phyloP scores from a whole-genome alignment of 2,113 vertebrate species.

The Upupa epops region DNA sequence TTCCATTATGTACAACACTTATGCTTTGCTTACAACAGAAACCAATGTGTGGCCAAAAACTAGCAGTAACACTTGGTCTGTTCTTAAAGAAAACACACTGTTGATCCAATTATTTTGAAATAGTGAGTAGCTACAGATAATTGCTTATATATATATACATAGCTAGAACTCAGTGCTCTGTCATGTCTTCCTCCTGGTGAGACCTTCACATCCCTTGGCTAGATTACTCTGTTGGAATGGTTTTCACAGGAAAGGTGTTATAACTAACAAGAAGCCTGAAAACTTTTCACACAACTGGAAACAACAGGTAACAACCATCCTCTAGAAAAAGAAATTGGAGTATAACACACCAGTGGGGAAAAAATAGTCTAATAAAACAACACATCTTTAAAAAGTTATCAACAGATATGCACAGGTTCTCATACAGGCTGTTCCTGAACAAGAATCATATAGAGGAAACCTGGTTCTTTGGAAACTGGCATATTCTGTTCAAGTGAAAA shows the following conservation, averaged over 20 bases:
- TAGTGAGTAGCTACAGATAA: slow-evolving; percentile 46
- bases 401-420: slow-evolving; percentile 17
- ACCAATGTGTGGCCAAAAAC: not conserved
- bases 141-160: slow-evolving; percentile 42
- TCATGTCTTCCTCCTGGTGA: slow-evolving; percentile 54
- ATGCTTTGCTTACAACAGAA: not conserved
- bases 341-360: not conserved
- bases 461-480: slow-evolving; percentile 11
- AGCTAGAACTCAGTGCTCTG: slow-evolving; percentile 37
- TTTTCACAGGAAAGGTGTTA: slow-evolving; percentile 12
- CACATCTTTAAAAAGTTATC: not conserved
- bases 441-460: not conserved
- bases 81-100: slow-evolving; percentile 17
- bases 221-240: slow-evolving; percentile 37
- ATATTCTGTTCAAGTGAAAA: not conserved
- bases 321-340: slow-evolving; percentile 14
- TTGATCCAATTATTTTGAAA: slow-evolving; percentile 70
- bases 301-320: slow-evolving; percentile 47
- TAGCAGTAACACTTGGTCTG: not conserved
- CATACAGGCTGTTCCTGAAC: slow-evolving; percentile 6
- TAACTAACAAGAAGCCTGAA: slow-evolving; percentile 56
- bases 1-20: not conserved
- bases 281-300: slow-evolving; percentile 43
- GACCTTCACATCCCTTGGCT: slow-evolving; percentile 41
- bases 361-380: not conserved